Percentiles rank a stretch among this genome's conserved stretches.
Conservation (phyloP, 2,888 invertebrate species). For the Pycnomerus fuliginosus region DNA sequence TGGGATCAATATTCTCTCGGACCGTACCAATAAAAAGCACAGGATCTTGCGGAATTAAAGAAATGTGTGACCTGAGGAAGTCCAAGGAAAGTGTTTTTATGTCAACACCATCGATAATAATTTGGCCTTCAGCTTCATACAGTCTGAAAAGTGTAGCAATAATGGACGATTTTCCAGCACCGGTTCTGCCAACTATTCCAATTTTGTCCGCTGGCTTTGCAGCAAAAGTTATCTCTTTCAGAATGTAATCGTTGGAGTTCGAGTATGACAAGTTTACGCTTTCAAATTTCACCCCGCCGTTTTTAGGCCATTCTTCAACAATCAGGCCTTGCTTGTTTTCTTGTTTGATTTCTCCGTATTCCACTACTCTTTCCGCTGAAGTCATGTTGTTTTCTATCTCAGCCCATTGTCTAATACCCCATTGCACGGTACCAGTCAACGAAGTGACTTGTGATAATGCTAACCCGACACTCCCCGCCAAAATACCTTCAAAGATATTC, state of each 20-base stretch:
- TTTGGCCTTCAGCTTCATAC: slow-evolving; percentile 73
- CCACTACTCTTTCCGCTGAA: slow-evolving; percentile 76
- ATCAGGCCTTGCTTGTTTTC: slow-evolving; percentile 51
- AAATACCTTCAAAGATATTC: too few species aligned
- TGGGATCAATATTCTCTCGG: slow-evolving; percentile 48
- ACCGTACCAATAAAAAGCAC: slow-evolving; percentile 58
- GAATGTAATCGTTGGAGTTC: slow-evolving; percentile 62
- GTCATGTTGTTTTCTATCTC: slow-evolving; percentile 80
- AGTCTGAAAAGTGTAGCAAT: slow-evolving; percentile 76
- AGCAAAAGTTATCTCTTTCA: slow-evolving; percentile 68
- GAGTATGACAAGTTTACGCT: slow-evolving; percentile 71
- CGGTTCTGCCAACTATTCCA: slow-evolving; percentile 80
- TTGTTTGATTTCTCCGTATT: slow-evolving; percentile 53
- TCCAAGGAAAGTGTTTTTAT: slow-evolving; percentile 52
- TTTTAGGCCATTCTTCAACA: slow-evolving; percentile 69
- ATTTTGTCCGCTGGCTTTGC: slow-evolving; percentile 71
- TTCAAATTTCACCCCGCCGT: slow-evolving; percentile 63
- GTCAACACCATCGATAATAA: slow-evolving; percentile 53
- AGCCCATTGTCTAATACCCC: slow-evolving; percentile 76
- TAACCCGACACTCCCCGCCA: slow-evolving; percentile 53
- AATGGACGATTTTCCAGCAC: slow-evolving; percentile 80
- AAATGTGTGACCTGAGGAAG: slow-evolving; percentile 52
- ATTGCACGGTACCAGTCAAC: slow-evolving; percentile 66
- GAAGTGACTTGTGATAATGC: slow-evolving; percentile 54
- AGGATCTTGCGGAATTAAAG: slow-evolving; percentile 58